Base-by-base conservation (phyloP, 2,797 vertebrate genomes). In the Liasis olivaceus region DNA sequence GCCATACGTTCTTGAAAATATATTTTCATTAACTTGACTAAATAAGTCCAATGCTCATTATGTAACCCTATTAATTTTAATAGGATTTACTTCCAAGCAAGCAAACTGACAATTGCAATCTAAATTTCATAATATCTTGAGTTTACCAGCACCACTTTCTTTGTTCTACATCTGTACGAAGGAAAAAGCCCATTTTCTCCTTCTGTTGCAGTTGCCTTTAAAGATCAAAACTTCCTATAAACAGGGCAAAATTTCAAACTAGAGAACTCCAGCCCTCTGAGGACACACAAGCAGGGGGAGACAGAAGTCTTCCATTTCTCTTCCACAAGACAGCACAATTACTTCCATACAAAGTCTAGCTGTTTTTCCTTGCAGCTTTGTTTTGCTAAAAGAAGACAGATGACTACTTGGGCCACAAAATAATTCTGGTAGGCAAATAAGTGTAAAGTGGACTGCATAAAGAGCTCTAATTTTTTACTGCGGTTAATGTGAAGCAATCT, bases 351-450 rank as follows among this genome's bases (percentile, higher is more conserved):
- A 93, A 62, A 93, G 94, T 89, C 92, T 95, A 95, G 91, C 93
- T 96, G 96, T 96, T 92, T 91, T 94, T 95, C 95, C 88, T 92
- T 95, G 90, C 24, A 1, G 91, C 93, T 96, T 96, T 93, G 95
- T 96, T 96, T 96, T 97, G 96, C 97, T 97, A 97, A 96, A 94
- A 95, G 91, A 96, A 98, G 93, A 97, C 97, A 98, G 97, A 97
- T 98, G 98, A 97, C 93, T 96, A 97, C 92, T 96, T 94, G 94
- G 92, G 9, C 0, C 86, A 93, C 91, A 92, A 92, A 58, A 95
- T 95, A 97, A 92, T 84, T 95, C 96, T 96, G 96, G 91, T 95
- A 97, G 97, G 96, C 95, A 97, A 97, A 87, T 93, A 96, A 97
- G 93, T 95, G 92, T 81, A 96, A 96, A 96, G 89, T 95, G 93